Evolutionary conservation across 2,888 invertebrate species (phyloP).

Genomic region (Dryococelus australis): DNA sequence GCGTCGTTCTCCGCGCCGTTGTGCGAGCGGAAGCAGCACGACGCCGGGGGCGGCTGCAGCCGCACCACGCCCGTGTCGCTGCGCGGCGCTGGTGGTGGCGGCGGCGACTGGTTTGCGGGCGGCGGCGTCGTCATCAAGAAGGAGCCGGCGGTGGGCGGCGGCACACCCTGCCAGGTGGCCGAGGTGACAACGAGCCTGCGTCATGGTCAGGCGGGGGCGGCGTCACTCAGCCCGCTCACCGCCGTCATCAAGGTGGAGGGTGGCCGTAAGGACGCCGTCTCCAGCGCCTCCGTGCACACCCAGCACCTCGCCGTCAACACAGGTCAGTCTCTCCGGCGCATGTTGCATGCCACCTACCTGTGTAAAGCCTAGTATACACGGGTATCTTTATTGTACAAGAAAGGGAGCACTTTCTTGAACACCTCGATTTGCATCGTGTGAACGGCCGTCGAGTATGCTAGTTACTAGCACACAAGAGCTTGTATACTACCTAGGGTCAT

Average conservation of each 20-base stretch:
- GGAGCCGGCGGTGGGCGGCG: slow-evolving; percentile 62
- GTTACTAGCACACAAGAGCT: too few species aligned
- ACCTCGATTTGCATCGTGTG: too few species aligned
- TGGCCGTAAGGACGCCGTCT: slow-evolving; percentile 70
- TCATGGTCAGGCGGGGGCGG: slow-evolving; percentile 59
- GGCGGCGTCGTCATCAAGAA: slow-evolving; percentile 62
- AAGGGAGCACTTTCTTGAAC: too few species aligned
- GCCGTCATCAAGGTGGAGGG: slow-evolving; percentile 70
- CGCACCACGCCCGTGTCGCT: slow-evolving; percentile 69
- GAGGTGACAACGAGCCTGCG: slow-evolving; percentile 62
- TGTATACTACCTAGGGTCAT: too few species aligned
- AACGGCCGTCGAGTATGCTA: too few species aligned
- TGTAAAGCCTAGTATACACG: too few species aligned
- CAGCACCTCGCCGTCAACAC: slow-evolving; percentile 32
- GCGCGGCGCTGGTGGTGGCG: slow-evolving; percentile 40
- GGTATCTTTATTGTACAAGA: too few species aligned
- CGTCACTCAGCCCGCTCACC: slow-evolving; percentile 38
- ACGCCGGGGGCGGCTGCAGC: slow-evolving; percentile 70
- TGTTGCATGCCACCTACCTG: too few species aligned
- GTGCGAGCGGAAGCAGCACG: slow-evolving; percentile 46
- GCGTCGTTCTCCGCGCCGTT: slow-evolving; percentile 48
- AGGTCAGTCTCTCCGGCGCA: slow-evolving; percentile 30
- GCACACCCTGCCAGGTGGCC: slow-evolving; percentile 66
- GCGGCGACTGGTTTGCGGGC: slow-evolving; percentile 46
- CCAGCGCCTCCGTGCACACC: slow-evolving; percentile 59